phyloP scores from a whole-genome alignment of 1,140 invertebrate genomes.

The Rhizoglyphus robini region DNA sequence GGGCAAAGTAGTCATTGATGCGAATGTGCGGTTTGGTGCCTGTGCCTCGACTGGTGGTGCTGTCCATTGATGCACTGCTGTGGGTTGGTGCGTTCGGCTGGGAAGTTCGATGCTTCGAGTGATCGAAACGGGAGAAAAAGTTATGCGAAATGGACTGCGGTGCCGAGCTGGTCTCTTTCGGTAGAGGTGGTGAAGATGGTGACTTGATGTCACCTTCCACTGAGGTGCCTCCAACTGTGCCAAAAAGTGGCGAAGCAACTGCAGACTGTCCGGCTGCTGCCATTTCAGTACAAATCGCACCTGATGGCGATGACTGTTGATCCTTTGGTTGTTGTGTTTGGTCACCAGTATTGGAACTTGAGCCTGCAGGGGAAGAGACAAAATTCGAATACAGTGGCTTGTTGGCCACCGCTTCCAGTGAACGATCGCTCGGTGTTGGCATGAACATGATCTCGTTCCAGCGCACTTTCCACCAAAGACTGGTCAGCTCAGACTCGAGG shows the following conservation, averaged over 20 bases:
- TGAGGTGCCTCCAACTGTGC: too few relatives aligned
- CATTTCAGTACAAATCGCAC: too few relatives aligned
- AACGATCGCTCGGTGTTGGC: neutral
- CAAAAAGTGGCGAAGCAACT: too few relatives aligned
- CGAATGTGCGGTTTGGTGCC: neutral
- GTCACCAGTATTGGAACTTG: too few relatives aligned
- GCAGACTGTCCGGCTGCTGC: too few relatives aligned
- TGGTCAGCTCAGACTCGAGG: constrained; percentile 61
- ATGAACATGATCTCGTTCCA: constrained; percentile 45
- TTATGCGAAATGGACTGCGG: neutral
- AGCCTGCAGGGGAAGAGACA: neutral
- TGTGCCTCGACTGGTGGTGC: neutral
- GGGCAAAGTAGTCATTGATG: constrained; percentile 8
- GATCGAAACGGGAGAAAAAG: too few relatives aligned
- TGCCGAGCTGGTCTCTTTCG: too few relatives aligned
- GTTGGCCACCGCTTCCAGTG: neutral
- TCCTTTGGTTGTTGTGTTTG: neutral
- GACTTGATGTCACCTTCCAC: too few relatives aligned
- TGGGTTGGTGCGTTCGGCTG: too few relatives aligned
- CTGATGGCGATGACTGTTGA: too few relatives aligned
- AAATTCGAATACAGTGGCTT: neutral
- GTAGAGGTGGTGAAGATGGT: too few relatives aligned
- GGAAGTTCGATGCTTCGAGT: neutral
- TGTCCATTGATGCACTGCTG: neutral
- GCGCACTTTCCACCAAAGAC: constrained; percentile 64